Base-by-base conservation (phyloP, 2,888 invertebrate species). In the Aleiodes leptofemur region DNA sequence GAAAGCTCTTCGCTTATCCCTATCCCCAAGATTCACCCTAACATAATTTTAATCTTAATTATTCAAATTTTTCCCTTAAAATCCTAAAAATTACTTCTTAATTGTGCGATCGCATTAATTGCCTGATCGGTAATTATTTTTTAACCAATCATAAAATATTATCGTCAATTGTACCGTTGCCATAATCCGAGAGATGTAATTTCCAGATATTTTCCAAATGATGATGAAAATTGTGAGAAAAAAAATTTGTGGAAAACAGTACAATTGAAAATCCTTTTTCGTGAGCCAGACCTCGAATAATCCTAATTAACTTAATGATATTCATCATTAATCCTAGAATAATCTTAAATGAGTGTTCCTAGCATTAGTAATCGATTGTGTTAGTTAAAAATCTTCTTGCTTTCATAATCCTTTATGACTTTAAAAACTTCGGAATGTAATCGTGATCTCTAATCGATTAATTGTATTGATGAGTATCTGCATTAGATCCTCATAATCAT, bases 351-450 rank as follows among this genome's bases (percentile, higher is more conserved):
- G 43, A 43, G 43, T 4, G 1, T 43, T 38, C 38, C 5, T 38
- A 38, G 8, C 38, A 38, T 38, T 38, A 38, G 38, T 43, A 64
- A 43, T 48, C 64, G 16, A 64, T 48, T 48, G 64, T 34, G 6
- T 64, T 43, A 64, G 13, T 64, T 64, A 64, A 64, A 64, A 64
- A 64, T 64, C 43, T 64, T 43, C 64, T 64, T 23, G 64, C 8
- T 64, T 64, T 48, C 64, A 64, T 64, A 43, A 43, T 43, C 64
- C 48, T 48, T 43, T 9, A 43, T 43, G 23, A 64, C 43, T 13
- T 64, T 16, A 8, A 9, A 43, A 7, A 9, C 43, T 34, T 23
- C 23, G 23, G 2, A 23, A 23, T 23, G 1, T 23, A 23, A 23
- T 23, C 23, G 23, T 23, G 23, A 23, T 23, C 23, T 23, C 23